Evolutionary conservation across 2,113 vertebrate genomes (phyloP), one percentile per base, ranked within the genome.

Genomic region (Chunga burmeisteri): DNA sequence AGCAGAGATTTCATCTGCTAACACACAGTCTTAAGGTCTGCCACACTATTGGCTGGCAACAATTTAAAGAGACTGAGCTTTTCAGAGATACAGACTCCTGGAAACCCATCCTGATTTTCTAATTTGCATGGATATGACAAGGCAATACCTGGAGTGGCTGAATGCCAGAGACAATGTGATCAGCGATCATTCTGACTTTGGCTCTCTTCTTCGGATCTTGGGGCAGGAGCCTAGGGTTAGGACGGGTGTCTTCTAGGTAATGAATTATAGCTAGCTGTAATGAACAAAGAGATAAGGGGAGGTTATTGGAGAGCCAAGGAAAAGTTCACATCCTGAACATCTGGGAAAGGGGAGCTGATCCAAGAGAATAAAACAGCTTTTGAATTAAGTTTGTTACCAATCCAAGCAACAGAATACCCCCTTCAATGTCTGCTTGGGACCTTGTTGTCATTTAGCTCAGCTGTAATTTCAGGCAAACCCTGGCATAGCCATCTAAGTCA

Each of bases 241-340:
- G 98, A 63, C 93, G 98, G 29, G 99, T 99, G 93, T 99, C 99
- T 66, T 99, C 99, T 15, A 99, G 96, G 96, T 99, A 99, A 96
- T 99, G 98, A 77, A 99, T 98, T 94, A 99, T 99, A 65, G 99
- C 99, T 96, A 99, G 97, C 99, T 99, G 96, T 65, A 96, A 88
- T 62, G 32, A 92, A 80, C 59, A 94, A 93, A 94, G 30, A 80
- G 16, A 70, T 55, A 73, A 87, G 14, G 34, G 19, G 18, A 75
- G 19, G 38, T 91, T 74, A 90, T 9, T 58, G 58, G 25, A 74
- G 22, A 72, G 9, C 9, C n/a, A 74, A 46, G 25, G 19, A 88
- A 46, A 74, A 66, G 44, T 34, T 68, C 12, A 21, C 34, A 91
- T 82, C 23, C n/a, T 80, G 47, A 86, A 62, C 25, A 56, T 9